These are phyloP conservation scores for Calyptomena viridis DNA, from an alignment of 2,113 vertebrate species.

Conservation along the genomic window DNA sequence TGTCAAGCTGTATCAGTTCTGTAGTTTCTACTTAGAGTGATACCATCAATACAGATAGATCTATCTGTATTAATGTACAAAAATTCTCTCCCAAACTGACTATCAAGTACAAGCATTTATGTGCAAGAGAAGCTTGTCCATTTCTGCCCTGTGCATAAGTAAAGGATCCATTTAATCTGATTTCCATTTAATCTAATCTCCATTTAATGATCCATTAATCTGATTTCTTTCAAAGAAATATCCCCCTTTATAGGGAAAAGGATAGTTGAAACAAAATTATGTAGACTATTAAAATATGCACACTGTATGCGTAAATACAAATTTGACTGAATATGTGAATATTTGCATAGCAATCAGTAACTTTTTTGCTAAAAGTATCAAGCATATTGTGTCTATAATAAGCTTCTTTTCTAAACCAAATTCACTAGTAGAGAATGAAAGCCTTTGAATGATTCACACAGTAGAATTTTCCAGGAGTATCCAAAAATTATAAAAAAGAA, in stretches of 20 bases:
- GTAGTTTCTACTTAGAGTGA: not conserved
- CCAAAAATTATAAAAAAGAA: not conserved
- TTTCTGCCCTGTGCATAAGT: not conserved
- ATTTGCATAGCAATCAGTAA: not conserved
- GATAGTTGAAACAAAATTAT: not conserved
- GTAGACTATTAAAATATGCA: not conserved
- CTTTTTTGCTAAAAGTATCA: not conserved
- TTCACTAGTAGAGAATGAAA: not conserved
- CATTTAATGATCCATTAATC: not conserved
- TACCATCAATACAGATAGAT: not conserved
- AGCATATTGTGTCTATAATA: not conserved
- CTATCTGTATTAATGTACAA: fast-evolving
- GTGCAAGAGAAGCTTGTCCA: not conserved
- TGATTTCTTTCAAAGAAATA: not conserved
- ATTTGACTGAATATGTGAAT: not conserved
- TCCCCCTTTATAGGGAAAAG: not conserved
- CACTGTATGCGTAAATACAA: not conserved
- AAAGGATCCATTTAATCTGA: not conserved
- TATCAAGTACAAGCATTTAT: not conserved
- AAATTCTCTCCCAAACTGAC: not conserved
- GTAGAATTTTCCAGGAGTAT: not conserved
- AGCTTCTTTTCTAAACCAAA: not conserved
- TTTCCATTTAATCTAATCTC: too few species aligned
- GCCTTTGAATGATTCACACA: not conserved
- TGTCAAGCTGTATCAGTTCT: not conserved